Evolutionary conservation across 2,797 vertebrate genomes (phyloP), one percentile per base, ranked within the genome.

Genomic region (Odontamblyopus lacepedii): DNA sequence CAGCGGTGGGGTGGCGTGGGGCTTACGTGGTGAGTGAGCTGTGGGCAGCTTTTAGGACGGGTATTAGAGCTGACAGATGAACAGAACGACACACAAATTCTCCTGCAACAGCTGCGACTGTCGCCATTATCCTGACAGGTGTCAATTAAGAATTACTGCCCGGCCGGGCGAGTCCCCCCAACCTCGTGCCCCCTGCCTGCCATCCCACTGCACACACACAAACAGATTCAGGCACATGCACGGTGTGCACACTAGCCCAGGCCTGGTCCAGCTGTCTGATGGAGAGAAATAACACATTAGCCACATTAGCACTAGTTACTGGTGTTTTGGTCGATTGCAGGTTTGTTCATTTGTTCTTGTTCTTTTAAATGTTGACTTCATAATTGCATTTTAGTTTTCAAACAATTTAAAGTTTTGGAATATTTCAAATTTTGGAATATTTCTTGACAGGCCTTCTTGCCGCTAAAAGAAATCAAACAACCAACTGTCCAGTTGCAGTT

Each of bases 61-160:
- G 95, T 95, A 96, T 97, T 96, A 96, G 95, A 96, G 94, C 94
- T 97, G 96, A 98, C 96, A 96, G 96, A 97, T 97, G 95, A 97
- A 96, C 95, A 94, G 95, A 92, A 94, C 94, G 91, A 95, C 94
- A 95, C 95, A 96, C 96, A 95, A 94, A 95, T 96, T 96, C 95
- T 95, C 95, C 94, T 87, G 93, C 95, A 96, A 95, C 97, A 97
- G 96, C 97, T 97, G 96, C 95, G 95, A 93, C 95, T 95, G 94
- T 93, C 83, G 88, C 95, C 95, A 96, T 97, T 97, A 97, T 95
- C 95, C 95, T 97, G 97, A 97, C 96, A 98, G 96, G 96, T 98
- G 97, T 98, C 97, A 97, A 97, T 98, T 97, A 98, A 97, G 96
- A 98, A 97, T 97, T 97, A 97, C 96, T 97, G 96, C 95, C 94